Evolutionary conservation across 2,113 vertebrate species (phyloP).

Genomic region (Chamaea fasciata): DNA sequence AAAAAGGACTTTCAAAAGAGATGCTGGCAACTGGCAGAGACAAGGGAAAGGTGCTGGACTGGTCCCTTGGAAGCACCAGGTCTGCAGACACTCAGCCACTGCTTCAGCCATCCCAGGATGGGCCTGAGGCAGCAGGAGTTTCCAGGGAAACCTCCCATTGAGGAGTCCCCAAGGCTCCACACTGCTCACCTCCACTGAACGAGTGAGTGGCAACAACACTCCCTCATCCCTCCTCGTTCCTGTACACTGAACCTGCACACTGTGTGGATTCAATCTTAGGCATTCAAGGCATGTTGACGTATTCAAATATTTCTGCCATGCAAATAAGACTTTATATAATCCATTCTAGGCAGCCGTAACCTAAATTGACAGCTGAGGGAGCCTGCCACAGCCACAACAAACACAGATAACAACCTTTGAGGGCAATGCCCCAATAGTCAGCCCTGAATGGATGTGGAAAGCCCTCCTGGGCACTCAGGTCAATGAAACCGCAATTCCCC

Average conservation of each 20-base stretch:
- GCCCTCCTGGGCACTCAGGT: not conserved
- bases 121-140: not conserved
- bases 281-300: not conserved
- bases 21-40: not conserved
- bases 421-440: not conserved
- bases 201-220: not conserved
- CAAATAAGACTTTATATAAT: not conserved
- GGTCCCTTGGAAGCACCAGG: not conserved
- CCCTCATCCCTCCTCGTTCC: not conserved
- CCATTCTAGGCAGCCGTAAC: not conserved
- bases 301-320: not conserved
- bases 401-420: not conserved
- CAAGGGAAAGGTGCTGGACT: not conserved
- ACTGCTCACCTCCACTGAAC: not conserved
- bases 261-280: not conserved
- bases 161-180: not conserved
- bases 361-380: slow-evolving; percentile 14
- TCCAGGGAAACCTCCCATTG: not conserved
- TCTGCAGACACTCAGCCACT: not conserved
- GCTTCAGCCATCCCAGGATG: not conserved
- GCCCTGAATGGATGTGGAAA: not conserved
- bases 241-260: not conserved
- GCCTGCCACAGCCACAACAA: not conserved
- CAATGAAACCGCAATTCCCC: not conserved
- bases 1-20: not conserved